phyloP scores from a whole-genome alignment of 2,797 vertebrate genomes.

The Acropternis orthonyx region DNA sequence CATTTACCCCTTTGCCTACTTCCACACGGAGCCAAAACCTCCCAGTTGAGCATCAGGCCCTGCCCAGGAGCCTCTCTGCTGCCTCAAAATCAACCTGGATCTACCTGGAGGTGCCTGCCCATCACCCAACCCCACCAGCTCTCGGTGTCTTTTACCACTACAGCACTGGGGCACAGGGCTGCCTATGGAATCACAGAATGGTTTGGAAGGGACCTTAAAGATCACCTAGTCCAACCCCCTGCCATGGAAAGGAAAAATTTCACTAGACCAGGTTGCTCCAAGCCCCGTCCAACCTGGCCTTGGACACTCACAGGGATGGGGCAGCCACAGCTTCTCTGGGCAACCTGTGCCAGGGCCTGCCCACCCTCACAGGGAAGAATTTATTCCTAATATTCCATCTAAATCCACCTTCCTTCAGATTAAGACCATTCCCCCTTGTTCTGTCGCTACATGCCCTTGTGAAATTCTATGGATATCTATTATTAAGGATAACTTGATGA shows the following conservation, averaged over 20 bases:
- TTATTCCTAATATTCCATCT: background rate
- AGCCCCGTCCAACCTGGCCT: accelerated
- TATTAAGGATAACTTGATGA: background rate
- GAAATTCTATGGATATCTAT: background rate
- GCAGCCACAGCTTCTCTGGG: background rate
- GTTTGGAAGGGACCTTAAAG: background rate
- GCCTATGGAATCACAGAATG: background rate
- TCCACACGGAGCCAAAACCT: accelerated
- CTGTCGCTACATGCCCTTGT: background rate
- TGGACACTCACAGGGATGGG: background rate
- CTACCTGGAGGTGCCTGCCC: background rate
- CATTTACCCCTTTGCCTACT: background rate
- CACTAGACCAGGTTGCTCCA: background rate
- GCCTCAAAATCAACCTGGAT: accelerated
- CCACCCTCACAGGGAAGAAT: background rate
- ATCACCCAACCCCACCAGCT: background rate
- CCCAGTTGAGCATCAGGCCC: background rate
- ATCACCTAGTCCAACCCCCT: background rate
- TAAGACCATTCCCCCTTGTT: background rate
- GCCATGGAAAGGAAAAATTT: background rate
- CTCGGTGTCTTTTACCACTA: accelerated
- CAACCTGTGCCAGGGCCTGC: background rate
- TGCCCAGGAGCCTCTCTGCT: background rate
- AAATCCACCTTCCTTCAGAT: background rate
- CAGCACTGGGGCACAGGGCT: accelerated